Percentiles rank a stretch among this genome's conserved stretches.
phyloP scores from a whole-genome alignment of 1,140 invertebrate genomes.

The Globodera rostochiensis region DNA sequence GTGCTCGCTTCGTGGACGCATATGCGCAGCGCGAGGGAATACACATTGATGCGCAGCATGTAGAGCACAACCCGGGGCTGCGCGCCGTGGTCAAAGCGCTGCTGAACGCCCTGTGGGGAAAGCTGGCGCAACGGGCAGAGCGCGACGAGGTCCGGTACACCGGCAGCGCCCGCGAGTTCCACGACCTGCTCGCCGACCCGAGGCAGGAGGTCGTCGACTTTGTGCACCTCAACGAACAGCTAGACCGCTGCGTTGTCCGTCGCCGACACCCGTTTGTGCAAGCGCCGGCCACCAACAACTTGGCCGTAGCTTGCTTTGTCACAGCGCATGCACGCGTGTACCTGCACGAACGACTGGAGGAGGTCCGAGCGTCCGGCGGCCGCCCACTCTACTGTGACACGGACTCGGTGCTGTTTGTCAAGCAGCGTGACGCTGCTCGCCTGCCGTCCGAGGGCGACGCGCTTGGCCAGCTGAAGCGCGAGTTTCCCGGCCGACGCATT shows the following conservation, averaged over 20 bases:
- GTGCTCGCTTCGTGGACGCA: not conserved
- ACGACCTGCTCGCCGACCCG: constrained; percentile 3
- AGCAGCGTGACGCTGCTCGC: not conserved
- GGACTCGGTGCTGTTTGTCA: constrained; percentile 1
- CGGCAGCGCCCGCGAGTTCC: not conserved
- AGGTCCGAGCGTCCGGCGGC: constrained; percentile 4
- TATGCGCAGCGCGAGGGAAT: constrained; percentile 31
- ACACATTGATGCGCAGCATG: too few species aligned
- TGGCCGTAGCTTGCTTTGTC: constrained; percentile 23
- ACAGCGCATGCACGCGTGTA: not conserved
- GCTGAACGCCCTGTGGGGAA: constrained; percentile 30
- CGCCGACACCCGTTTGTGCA: not conserved
- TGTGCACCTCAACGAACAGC: constrained; percentile 13
- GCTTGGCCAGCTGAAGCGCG: constrained; percentile 22
- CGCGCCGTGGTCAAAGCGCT: constrained; percentile 20
- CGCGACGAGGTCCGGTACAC: constrained; percentile 11
- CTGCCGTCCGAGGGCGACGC: constrained; percentile 1
- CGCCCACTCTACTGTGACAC: constrained; percentile 9
- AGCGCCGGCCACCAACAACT: constrained; percentile 25
- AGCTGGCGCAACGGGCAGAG: constrained; percentile 18
- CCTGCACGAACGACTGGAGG: constrained; percentile 20
- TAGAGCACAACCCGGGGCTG: constrained; percentile 25
- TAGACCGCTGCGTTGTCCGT: not conserved
- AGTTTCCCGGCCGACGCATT: constrained; percentile 18
- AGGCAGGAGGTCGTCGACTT: constrained; percentile 20